These are phyloP conservation scores for Crepidodera aurea DNA, from an alignment of 2,888 invertebrate genomes.

Conservation along the genomic window DNA sequence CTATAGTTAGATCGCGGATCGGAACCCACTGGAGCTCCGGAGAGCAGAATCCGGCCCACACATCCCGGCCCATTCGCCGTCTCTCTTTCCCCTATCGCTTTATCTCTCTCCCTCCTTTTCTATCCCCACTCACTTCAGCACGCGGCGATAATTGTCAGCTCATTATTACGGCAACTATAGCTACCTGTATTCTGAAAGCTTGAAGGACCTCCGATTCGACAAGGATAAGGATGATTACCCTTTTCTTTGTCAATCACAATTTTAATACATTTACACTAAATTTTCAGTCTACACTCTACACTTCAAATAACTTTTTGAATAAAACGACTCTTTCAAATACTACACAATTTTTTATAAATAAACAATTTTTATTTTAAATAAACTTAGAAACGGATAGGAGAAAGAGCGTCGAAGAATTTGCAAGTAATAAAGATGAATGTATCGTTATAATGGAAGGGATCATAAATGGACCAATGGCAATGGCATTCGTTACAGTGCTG, in stretches of 20 bases:
- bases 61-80: constrained; percentile 62
- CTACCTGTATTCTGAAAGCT: constrained; percentile 57
- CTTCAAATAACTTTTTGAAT: no score
- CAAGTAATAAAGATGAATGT: constrained; percentile 47
- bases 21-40: constrained; percentile 68
- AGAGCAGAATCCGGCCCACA: constrained; percentile 69
- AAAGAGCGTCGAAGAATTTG: constrained; percentile 30
- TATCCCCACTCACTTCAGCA: constrained; percentile 58
- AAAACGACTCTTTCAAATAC: background rate
- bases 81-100: constrained; percentile 58
- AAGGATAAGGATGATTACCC: constrained; percentile 41
- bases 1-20: constrained; percentile 69
- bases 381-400: background rate
- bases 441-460: constrained; percentile 58
- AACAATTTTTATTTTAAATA: background rate
- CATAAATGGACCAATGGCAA: constrained; percentile 68
- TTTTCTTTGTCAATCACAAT: constrained; percentile 13
- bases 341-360: background rate
- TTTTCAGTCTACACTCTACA: background rate
- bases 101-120: constrained; percentile 50
- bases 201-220: constrained; percentile 44
- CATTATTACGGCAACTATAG: constrained; percentile 59
- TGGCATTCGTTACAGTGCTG: constrained; percentile 67
- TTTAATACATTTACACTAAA: background rate
- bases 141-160: constrained; percentile 58